Conservation (phyloP, 2,113 vertebrate species). For the Hemibagrus wyckioides region DNA sequence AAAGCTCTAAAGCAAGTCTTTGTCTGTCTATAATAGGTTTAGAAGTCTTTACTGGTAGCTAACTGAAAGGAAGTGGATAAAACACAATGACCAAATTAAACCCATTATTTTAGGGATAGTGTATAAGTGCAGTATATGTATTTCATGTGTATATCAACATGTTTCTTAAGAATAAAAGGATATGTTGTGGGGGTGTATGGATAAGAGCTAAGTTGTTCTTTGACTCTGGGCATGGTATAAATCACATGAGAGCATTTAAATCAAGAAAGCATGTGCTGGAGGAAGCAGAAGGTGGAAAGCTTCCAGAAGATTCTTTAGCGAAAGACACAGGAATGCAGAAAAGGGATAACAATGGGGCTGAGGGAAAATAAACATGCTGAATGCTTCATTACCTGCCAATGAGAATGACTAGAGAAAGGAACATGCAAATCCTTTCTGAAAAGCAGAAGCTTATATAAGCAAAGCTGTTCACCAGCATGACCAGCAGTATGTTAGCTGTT, state of each 20-base stretch:
- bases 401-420: not conserved
- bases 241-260: not conserved
- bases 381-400: conserved; percentile 27
- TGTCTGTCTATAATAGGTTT: not conserved
- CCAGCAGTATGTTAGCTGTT: not conserved
- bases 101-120: not conserved
- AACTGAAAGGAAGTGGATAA: conserved; percentile 18
- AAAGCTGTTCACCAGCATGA: not conserved
- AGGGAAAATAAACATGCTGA: conserved; percentile 1
- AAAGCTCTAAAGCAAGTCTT: not conserved
- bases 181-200: not conserved
- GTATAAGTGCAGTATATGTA: not conserved
- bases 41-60: not conserved
- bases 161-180: not conserved
- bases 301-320: conserved; percentile 3
- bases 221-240: not conserved
- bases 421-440: conserved; percentile 9
- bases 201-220: not conserved
- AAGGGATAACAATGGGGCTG: not conserved
- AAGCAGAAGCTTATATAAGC: not conserved
- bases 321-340: not conserved
- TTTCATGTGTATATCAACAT: not conserved
- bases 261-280: not conserved
- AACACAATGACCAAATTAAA: conserved; percentile 8
- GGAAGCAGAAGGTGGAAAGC: conserved; percentile 3